Evolutionary conservation across 2,797 vertebrate species (phyloP).

Genomic region (Sebastes dallii): DNA sequence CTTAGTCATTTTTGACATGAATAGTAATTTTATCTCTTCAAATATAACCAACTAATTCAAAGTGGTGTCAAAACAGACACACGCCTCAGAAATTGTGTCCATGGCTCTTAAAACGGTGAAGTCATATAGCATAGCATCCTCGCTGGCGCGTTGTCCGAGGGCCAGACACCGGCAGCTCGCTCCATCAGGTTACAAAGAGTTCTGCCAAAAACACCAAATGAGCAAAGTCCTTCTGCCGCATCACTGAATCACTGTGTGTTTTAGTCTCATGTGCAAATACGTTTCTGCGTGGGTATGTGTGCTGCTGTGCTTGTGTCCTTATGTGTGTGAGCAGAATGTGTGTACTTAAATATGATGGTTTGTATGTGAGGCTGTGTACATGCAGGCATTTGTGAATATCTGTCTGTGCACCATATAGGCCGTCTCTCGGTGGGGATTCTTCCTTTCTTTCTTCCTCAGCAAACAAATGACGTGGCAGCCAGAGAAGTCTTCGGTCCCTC

Average conservation of each 20-base stretch:
- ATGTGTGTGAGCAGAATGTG: neutral
- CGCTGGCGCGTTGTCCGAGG: neutral
- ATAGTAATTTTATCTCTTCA: neutral
- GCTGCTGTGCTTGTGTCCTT: neutral
- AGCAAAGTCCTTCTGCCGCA: constrained; percentile 1
- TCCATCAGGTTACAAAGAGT: constrained; percentile 34
- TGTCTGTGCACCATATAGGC: constrained; percentile 19
- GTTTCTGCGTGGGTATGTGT: neutral
- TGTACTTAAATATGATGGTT: neutral
- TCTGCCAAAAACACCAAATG: constrained; percentile 40
- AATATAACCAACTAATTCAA: neutral
- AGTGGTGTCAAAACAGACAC: neutral
- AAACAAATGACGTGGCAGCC: constrained; percentile 58
- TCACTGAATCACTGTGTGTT: neutral
- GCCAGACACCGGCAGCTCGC: constrained; percentile 36
- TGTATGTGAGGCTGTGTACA: neutral
- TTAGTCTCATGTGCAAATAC: neutral
- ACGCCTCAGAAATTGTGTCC: neutral
- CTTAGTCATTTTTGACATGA: neutral
- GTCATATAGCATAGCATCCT: constrained; percentile 5
- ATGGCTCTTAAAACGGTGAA: neutral
- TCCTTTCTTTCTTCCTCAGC: constrained; percentile 44
- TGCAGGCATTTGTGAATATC: constrained; percentile 11
- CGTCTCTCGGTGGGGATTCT: constrained; percentile 48
- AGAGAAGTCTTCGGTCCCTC: constrained; percentile 28